These are phyloP conservation scores for Cottus gobio DNA, from an alignment of 2,113 vertebrate genomes.

Conservation along the genomic window DNA sequence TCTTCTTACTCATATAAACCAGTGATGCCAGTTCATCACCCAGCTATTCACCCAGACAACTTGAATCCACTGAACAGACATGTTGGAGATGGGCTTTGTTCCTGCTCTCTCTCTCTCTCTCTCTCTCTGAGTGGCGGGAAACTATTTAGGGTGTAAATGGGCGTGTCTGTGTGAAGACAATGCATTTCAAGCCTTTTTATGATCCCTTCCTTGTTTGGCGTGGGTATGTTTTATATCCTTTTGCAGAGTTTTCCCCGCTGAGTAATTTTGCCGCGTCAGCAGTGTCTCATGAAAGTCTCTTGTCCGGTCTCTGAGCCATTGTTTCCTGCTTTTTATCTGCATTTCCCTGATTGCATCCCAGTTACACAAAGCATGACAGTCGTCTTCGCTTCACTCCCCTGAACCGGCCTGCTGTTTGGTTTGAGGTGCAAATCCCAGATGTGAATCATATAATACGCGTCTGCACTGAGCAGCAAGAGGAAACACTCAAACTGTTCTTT, in stretches of 20 bases:
- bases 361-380: not conserved
- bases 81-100: constrained; percentile 49
- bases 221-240: not conserved
- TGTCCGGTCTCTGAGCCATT: not conserved
- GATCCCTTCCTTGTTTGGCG: not conserved
- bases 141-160: constrained; percentile 5
- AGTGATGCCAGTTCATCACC: constrained; percentile 7
- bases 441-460: not conserved
- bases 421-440: not conserved
- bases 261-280: not conserved
- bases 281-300: not conserved
- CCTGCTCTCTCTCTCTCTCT: not conserved
- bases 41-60: not conserved
- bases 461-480: no score
- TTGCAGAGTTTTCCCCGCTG: not conserved
- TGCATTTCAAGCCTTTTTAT: constrained; percentile 5
- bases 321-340: constrained; percentile 16
- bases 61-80: constrained; percentile 26
- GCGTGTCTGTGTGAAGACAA: constrained; percentile 21
- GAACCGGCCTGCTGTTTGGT: not conserved
- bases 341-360: constrained; percentile 13
- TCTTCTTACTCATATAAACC: constrained; percentile 4
- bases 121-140: constrained; percentile 34
- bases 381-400: not conserved
- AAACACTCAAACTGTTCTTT: no score